These are phyloP conservation scores for Hippocampus barbouri DNA, from an alignment of 2,113 vertebrate genomes.

Conservation along the genomic window DNA sequence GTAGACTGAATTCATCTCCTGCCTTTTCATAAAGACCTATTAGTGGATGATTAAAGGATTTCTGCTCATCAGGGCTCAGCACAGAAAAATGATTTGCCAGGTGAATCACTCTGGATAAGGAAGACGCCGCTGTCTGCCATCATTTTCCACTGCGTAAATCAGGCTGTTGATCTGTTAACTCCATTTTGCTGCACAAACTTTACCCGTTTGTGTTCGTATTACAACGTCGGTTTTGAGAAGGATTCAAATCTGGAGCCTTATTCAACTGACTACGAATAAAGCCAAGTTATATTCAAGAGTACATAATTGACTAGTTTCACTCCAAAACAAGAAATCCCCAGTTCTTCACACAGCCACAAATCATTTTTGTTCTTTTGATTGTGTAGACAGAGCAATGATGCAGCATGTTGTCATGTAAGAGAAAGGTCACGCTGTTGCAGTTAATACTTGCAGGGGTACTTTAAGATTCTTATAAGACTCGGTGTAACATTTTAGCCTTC, in stretches of 20 bases:
- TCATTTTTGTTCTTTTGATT: background rate
- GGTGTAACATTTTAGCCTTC: too few relatives aligned
- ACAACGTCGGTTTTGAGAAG: conserved; percentile 16
- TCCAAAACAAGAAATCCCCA: too few relatives aligned
- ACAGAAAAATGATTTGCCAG: conserved; percentile 59
- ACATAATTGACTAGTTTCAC: background rate
- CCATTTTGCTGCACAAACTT: conserved; percentile 50
- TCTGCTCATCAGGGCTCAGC: conserved; percentile 56
- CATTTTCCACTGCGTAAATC: conserved; percentile 57
- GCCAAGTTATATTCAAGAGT: background rate
- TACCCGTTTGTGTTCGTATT: conserved; percentile 44
- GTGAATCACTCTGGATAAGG: conserved; percentile 61
- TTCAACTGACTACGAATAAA: background rate
- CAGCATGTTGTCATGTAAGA: background rate
- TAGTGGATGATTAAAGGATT: conserved; percentile 72
- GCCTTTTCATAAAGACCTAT: conserved; percentile 71
- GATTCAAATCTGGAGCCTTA: background rate
- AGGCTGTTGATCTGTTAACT: conserved; percentile 65
- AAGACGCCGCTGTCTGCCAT: conserved; percentile 58
- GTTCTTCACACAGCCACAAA: background rate
- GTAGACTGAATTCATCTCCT: conserved; percentile 69
- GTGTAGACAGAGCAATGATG: background rate
- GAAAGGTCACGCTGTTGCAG: background rate
- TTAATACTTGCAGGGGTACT: too few relatives aligned
- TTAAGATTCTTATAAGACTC: too few relatives aligned